Percentiles rank a stretch among this genome's conserved stretches.
These are phyloP conservation scores for Halesus radiatus DNA, from an alignment of 1,140 invertebrate genomes.

Conservation along the genomic window DNA sequence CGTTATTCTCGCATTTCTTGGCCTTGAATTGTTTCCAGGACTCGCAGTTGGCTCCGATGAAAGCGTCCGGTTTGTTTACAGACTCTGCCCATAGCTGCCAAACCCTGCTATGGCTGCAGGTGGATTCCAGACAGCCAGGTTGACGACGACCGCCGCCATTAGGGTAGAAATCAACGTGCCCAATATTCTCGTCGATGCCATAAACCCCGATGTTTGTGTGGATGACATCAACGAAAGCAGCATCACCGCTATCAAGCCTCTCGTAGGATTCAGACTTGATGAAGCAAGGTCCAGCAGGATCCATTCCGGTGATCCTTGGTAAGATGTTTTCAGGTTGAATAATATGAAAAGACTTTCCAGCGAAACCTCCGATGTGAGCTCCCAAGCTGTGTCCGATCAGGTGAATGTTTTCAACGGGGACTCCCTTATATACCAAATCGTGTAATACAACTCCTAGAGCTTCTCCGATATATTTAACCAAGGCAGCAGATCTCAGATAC, in stretches of 20 bases:
- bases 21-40: constrained; percentile 67
- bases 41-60: constrained; percentile 68
- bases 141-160: constrained; percentile 74
- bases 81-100: constrained; percentile 73
- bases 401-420: constrained; percentile 31
- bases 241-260: constrained; percentile 76
- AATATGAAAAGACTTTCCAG: constrained; percentile 42
- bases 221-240: constrained; percentile 80
- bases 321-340: neutral
- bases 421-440: constrained; percentile 30
- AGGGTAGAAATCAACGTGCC: constrained; percentile 76
- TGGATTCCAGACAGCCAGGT: constrained; percentile 74
- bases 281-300: constrained; percentile 81
- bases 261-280: constrained; percentile 68
- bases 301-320: constrained; percentile 75
- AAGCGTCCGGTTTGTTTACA: constrained; percentile 69
- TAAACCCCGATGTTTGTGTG: constrained; percentile 77
- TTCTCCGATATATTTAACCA: constrained; percentile 52
- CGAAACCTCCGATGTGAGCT: constrained; percentile 47
- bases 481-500: constrained; percentile 30
- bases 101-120: constrained; percentile 75
- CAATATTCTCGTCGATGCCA: constrained; percentile 60
- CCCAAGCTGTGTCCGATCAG: constrained; percentile 52
- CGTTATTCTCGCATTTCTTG: constrained; percentile 66
- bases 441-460: constrained; percentile 16